Base-by-base conservation (phyloP, 2,113 vertebrate species). In the Trochalopteron elliotii region DNA sequence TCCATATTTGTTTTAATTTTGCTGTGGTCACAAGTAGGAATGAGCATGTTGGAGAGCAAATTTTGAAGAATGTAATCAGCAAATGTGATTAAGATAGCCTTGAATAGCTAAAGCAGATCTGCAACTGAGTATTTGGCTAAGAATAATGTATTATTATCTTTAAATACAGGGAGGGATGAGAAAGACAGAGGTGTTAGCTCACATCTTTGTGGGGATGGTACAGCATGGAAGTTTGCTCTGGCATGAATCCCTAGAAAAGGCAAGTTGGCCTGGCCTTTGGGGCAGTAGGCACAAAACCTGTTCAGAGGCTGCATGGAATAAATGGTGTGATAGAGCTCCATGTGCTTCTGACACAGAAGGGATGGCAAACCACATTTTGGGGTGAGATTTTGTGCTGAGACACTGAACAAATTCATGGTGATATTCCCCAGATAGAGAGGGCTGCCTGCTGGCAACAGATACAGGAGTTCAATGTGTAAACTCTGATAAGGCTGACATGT, bases 401-500 rank as follows among this genome's bases (percentile, higher is more conserved):
- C 97, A 96, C 79, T 91, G 97, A 95, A 90, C 96, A 97, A 97
- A 98, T 98, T 96, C 96, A 96, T 90, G 92, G 94, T 67, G 79
- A 55, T 97, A 97, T 97, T 98, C 98, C 97, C 97, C 90, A 72
- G 93, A 67, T 44, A 90, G 88, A 87, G 95, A 83, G 94, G 50
- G 86, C 97, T 98, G 97, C 96, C 97, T 98, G 97, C 96, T 98
- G 97, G 97, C 97, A 96, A 87, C 86, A 97, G 98, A 98, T 98
- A 98, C n/a, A 98, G 94, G 87, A 96, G 90, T 98, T 97, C 98
- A 98, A 98, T 98, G 98, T 98, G 98, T 98, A 96, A 96, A 92
- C 90, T 96, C 98, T 98, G 98, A 98, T 98, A 98, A 98, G 97
- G 97, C 74, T 97, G 98, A 96, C 97, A 92, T 94, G 94, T 97